Evolutionary conservation across 2,797 vertebrate genomes (phyloP).

Genomic region (Pterois miles): DNA sequence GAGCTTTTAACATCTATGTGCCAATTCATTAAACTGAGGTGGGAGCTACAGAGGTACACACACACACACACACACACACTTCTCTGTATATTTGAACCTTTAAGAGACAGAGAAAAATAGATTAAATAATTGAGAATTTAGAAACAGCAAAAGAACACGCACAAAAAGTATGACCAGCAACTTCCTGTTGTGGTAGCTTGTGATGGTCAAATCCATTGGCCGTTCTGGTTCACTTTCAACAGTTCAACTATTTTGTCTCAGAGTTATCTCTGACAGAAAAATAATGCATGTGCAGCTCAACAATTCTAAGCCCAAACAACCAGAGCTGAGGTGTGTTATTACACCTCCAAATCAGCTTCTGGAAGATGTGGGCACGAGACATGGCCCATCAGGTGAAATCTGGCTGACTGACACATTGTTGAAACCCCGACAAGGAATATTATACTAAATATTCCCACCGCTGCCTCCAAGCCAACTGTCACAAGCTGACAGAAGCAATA

Average conservation of each 20-base stretch:
- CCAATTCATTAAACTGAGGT: slow-evolving; percentile 70
- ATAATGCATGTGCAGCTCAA: background rate
- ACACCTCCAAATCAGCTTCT: background rate
- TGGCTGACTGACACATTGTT: slow-evolving; percentile 31
- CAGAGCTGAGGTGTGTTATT: background rate
- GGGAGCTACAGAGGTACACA: slow-evolving; percentile 6
- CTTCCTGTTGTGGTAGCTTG: background rate
- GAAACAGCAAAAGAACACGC: background rate
- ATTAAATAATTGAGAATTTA: background rate
- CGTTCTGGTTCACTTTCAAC: background rate
- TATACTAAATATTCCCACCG: slow-evolving; percentile 29
- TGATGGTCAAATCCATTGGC: background rate
- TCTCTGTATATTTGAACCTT: slow-evolving; percentile 52
- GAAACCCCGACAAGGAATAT: slow-evolving; percentile 29
- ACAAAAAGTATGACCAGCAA: background rate
- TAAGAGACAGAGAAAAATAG: slow-evolving; percentile 18
- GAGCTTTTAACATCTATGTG: slow-evolving; percentile 81
- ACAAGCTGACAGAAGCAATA: slow-evolving; percentile 20
- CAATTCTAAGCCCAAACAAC: background rate
- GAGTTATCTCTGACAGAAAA: background rate
- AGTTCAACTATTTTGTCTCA: background rate
- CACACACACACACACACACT: background rate
- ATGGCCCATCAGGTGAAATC: slow-evolving; percentile 22
- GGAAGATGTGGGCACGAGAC: background rate
- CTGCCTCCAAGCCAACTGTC: slow-evolving; percentile 17